A percentile compares a stretch with the other conserved stretches of the same genome.
Conservation (phyloP, 1,140 invertebrate species). For the Spodoptera litura region DNA sequence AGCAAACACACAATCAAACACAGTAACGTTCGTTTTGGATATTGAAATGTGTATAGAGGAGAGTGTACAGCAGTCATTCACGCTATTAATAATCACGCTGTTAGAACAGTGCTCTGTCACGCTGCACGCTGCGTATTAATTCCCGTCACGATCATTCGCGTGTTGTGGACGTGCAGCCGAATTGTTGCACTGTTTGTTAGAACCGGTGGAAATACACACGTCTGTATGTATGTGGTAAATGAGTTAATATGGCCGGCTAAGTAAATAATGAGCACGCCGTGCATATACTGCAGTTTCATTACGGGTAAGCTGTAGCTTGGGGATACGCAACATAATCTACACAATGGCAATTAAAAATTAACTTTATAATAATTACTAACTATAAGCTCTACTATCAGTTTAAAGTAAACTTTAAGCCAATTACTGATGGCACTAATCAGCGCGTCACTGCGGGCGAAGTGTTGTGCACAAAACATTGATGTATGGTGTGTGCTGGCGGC, state of each 20-base stretch:
- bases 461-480: too few species aligned
- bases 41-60: too few species aligned
- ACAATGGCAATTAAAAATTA: too few species aligned
- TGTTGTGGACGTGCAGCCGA: slow-evolving; percentile 4
- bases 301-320: too few species aligned
- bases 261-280: neutral
- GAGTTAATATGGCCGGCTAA: neutral
- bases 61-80: neutral
- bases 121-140: slow-evolving; percentile 33
- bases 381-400: too few species aligned
- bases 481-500: neutral
- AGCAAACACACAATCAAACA: too few species aligned
- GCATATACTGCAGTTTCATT: neutral
- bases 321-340: too few species aligned
- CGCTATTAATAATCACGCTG: slow-evolving; percentile 28
- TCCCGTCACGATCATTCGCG: slow-evolving; percentile 21
- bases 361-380: too few species aligned
- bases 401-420: too few species aligned
- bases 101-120: slow-evolving; percentile 10
- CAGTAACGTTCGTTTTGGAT: too few species aligned
- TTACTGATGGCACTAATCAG: too few species aligned
- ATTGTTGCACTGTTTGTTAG: slow-evolving; percentile 7
- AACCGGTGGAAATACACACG: neutral
- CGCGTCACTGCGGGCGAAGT: too few species aligned
- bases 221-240: neutral